Conservation (phyloP, 2,888 invertebrate genomes). For the Alviniconcha strummeri region DNA sequence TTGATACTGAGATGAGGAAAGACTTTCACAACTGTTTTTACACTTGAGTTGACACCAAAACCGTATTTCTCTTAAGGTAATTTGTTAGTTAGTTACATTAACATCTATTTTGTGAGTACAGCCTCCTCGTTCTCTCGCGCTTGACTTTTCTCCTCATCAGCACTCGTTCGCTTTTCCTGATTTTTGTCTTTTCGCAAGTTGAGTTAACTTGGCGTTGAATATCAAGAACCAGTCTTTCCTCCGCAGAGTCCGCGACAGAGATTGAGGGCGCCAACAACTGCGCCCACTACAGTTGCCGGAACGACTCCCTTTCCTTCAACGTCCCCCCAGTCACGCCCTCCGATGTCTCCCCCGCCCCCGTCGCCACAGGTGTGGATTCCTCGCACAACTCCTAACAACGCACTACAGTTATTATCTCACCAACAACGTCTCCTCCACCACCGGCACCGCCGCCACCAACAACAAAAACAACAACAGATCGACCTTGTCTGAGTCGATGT, state of each 20-base stretch:
- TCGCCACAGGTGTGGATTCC: neutral
- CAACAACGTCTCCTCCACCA: no score
- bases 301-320: neutral
- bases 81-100: neutral
- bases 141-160: neutral
- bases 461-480: no score
- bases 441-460: no score
- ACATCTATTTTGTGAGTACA: neutral
- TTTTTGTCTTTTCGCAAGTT: neutral
- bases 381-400: no score
- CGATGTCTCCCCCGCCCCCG: neutral
- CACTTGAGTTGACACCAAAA: no score
- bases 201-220: neutral
- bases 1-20: no score
- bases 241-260: constrained; percentile 10
- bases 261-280: neutral
- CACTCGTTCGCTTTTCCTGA: neutral
- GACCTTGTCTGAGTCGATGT: no score
- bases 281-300: neutral
- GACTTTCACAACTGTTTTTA: no score
- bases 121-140: neutral
- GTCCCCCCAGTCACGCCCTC: constrained; percentile 3
- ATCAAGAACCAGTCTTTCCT: no score
- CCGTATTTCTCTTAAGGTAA: no score
- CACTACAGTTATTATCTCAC: no score